These are phyloP conservation scores for Desmophyllum pertusum DNA, from an alignment of 92 coral and sea anemone genomes.

Conservation along the genomic window DNA sequence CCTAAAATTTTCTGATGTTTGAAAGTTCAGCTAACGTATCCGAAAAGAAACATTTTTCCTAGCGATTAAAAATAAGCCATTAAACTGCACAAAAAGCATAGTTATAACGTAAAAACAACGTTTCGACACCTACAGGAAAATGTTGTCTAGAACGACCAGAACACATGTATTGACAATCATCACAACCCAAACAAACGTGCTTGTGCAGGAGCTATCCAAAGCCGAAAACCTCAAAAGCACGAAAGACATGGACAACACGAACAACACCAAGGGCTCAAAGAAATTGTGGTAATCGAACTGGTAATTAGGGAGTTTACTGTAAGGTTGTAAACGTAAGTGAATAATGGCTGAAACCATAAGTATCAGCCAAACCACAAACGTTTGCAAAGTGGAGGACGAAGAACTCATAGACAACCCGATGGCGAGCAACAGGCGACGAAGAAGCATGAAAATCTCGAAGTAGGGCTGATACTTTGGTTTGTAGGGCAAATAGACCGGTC, in stretches of 20 bases:
- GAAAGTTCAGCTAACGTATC: too few species aligned
- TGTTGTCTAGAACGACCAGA: conserved; percentile 6
- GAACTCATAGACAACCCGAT: conserved; percentile 52
- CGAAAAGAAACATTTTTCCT: too few species aligned
- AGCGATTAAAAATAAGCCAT: too few species aligned
- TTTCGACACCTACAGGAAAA: too few species aligned
- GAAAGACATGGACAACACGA: conserved; percentile 65
- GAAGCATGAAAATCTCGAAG: conserved; percentile 54
- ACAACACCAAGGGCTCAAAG: conserved; percentile 51
- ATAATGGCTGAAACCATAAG: conserved; percentile 37
- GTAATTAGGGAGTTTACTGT: neutral
- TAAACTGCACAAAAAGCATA: too few species aligned
- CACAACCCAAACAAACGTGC: conserved; percentile 48
- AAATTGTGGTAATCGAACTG: conserved; percentile 37
- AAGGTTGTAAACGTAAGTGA: conserved; percentile 48
- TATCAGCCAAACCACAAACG: conserved; percentile 50
- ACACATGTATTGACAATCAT: conserved; percentile 45
- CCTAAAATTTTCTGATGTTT: too few species aligned
- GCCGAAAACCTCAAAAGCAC: conserved; percentile 58
- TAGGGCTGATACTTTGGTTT: conserved; percentile 49
- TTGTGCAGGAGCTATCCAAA: conserved; percentile 28
- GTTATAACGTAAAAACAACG: too few species aligned
- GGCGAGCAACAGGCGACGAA: conserved; percentile 61
- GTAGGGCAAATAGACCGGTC: conserved; percentile 67
- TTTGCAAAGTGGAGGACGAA: conserved; percentile 53